Evolutionary conservation across 2,113 vertebrate species (phyloP), one percentile per base, ranked within the genome.

Genomic region (Glaucidium brasilianum): DNA sequence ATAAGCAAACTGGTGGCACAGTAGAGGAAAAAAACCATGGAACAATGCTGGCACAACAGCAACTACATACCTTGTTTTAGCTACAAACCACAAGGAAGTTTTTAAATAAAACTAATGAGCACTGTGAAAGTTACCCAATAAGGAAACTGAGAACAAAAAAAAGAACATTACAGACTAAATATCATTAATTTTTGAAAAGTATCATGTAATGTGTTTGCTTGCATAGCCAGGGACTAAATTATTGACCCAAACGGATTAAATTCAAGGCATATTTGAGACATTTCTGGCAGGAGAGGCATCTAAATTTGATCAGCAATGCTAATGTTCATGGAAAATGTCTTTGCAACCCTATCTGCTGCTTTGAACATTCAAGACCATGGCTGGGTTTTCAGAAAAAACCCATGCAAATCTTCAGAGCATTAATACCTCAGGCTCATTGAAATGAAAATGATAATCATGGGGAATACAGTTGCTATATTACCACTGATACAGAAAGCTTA

Each of bases 361-460:
- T 85, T 92, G 66, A 95, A 81, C 53, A n/a, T 30, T 56, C 2
- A 0, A 92, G 68, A 84, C 43, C 47, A 58, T 3, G 27, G 27
- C 26, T 0, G 21, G 21, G 62, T 66, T 94, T 88, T 62, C 9
- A 80, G 5, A 45, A 85, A 43, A 68, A 76, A 63, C 16, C 10
- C 41, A 69, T 23, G 34, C 47, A 93, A 82, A 85, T 82, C 87
- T 94, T 75, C 84, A 76, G 52, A 87, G 62, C 53, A 72, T 83
- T 87, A 96, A 96, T 71, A 96, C 69, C 81, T 89, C 47, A 11
- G 41, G 73, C 77, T 90, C 68, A 63, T 5, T 68, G 89, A 96
- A 95, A 95, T 90, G 77, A 92, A 89, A 96, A 92, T 82, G 75
- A 83, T 88, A 86, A 96, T 85, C 86, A 91, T 27, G 20, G 81